A percentile compares a stretch with the other conserved stretches of the same genome.
These are phyloP conservation scores for Oreochromis tanganicae DNA, from an alignment of 2,113 vertebrate species.

Conservation along the genomic window DNA sequence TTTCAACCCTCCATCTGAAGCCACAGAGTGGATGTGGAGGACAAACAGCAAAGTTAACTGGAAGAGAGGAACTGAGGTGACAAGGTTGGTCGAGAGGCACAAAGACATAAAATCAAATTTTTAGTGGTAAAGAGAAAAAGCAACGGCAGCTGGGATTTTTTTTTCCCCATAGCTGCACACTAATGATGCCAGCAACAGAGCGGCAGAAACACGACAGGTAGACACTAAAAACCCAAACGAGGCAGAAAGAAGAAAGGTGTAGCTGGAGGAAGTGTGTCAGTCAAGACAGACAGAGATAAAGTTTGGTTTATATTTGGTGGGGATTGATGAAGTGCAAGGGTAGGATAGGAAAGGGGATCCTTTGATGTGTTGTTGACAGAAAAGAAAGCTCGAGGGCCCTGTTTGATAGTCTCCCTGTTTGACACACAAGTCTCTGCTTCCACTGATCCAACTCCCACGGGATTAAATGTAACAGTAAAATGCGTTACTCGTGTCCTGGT, in stretches of 20 bases:
- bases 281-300: conserved; percentile 12
- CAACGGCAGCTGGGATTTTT: not conserved
- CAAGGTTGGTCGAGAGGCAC: not conserved
- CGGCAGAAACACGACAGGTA: not conserved
- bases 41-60: not conserved
- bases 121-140: not conserved
- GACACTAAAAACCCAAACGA: not conserved
- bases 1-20: not conserved
- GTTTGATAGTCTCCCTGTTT: conserved; percentile 25
- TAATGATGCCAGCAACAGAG: not conserved
- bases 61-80: not conserved
- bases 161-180: not conserved
- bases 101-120: not conserved
- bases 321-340: conserved; percentile 15
- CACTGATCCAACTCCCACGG: not conserved
- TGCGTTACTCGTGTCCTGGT: not conserved
- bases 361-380: conserved; percentile 46
- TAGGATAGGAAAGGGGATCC: not conserved
- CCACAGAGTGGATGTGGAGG: not conserved
- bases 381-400: not conserved
- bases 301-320: not conserved
- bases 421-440: not conserved
- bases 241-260: not conserved
- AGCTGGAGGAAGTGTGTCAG: not conserved
- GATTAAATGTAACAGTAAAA: conserved; percentile 24